Evolutionary conservation across 1,140 invertebrate species (phyloP).

Genomic region (Rhopalosiphum padi): DNA sequence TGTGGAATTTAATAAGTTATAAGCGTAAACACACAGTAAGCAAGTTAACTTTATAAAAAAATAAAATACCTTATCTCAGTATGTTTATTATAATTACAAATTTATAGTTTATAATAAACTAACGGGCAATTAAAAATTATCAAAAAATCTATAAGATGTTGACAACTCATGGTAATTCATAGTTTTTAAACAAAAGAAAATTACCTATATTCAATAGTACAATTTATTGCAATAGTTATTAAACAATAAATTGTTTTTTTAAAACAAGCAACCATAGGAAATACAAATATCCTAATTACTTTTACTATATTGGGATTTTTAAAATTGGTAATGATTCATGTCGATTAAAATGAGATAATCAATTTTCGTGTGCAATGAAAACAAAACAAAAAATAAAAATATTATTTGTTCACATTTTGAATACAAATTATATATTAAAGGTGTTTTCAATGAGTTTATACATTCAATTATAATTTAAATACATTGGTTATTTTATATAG

Average conservation of each 20-base stretch:
- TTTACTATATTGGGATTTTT: not conserved
- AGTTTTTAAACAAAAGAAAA: not conserved
- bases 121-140: not conserved
- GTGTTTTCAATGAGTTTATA: not conserved
- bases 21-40: not conserved
- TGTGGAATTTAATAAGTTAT: not conserved
- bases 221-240: not conserved
- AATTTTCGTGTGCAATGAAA: not conserved
- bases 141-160: not conserved
- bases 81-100: not conserved
- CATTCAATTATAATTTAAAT: not conserved
- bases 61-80: not conserved
- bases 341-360: not conserved
- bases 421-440: not conserved
- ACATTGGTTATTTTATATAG: not conserved
- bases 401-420: not conserved
- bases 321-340: not conserved
- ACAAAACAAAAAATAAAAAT: not conserved
- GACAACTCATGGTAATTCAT: not conserved
- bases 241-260: not conserved
- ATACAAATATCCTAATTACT: not conserved
- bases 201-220: not conserved
- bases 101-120: not conserved
- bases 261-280: not conserved
- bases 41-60: too few relatives aligned